Evolutionary conservation across 2,113 vertebrate species (phyloP).

Genomic region (Aegithalos caudatus): DNA sequence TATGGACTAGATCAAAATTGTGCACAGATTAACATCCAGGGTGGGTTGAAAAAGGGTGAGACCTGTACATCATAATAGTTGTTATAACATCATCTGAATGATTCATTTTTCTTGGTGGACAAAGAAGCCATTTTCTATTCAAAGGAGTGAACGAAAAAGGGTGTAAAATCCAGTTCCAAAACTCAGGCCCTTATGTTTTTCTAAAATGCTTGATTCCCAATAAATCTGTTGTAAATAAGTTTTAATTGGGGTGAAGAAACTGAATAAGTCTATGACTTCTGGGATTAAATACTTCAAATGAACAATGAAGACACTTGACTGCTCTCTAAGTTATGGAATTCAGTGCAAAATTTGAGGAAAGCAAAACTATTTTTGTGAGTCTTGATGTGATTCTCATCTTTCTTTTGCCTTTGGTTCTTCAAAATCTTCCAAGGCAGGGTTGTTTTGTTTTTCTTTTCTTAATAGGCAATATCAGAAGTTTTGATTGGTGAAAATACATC

Average conservation of each 20-base stretch:
- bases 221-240: background rate
- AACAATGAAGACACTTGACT: background rate
- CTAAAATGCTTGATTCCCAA: background rate
- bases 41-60: background rate
- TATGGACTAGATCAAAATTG: background rate
- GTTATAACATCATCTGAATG: background rate
- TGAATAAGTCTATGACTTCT: background rate
- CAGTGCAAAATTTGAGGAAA: background rate
- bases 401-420: background rate
- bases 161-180: background rate
- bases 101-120: background rate
- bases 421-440: background rate
- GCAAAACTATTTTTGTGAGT: background rate
- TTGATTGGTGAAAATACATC: background rate
- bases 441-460: background rate
- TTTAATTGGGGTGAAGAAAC: background rate
- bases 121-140: background rate
- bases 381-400: background rate
- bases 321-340: background rate
- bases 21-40: background rate
- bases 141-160: background rate
- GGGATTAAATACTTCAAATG: background rate
- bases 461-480: background rate
- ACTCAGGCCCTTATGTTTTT: background rate
- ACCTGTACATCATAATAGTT: fast-evolving